Conservation (phyloP, 2,888 invertebrate genomes). For the Stenchaetothrips biformis region DNA sequence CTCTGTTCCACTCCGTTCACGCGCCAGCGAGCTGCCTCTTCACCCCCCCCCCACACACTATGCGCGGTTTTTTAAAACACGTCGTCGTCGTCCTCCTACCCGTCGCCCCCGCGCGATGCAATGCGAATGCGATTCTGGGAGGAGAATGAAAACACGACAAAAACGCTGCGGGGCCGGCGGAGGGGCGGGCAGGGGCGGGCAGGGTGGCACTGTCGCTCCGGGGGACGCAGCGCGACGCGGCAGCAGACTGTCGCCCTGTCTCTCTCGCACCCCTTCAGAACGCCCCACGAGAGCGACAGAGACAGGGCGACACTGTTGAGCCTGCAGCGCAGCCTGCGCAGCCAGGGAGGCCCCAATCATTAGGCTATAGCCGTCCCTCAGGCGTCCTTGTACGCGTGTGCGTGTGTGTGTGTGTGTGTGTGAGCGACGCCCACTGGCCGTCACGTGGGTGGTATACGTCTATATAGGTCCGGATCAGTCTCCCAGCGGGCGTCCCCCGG, state of each 20-base stretch:
- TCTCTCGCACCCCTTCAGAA: too few relatives aligned
- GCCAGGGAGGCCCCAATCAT: background rate
- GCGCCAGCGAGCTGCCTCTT: background rate
- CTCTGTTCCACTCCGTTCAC: background rate
- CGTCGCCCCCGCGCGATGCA: too few relatives aligned
- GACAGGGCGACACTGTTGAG: too few relatives aligned
- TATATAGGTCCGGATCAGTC: conserved; percentile 17
- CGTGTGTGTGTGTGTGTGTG: background rate
- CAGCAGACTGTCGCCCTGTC: too few relatives aligned
- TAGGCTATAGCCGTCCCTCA: conserved; percentile 1
- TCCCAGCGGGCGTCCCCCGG: background rate
- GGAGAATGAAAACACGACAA: background rate
- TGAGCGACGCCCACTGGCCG: conserved; percentile 4
- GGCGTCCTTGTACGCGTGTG: background rate
- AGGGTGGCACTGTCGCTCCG: background rate
- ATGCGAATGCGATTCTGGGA: background rate
- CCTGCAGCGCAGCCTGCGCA: too few relatives aligned
- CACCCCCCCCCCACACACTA: too few relatives aligned
- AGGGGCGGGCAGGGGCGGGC: background rate
- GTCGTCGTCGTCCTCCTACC: too few relatives aligned
- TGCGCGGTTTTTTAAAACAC: too few relatives aligned
- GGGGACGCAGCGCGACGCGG: background rate
- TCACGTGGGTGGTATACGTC: conserved; percentile 20
- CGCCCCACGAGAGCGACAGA: too few relatives aligned
- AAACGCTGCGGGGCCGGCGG: background rate